These are phyloP conservation scores for Allolobophora icterica DNA, from an alignment of 2,888 invertebrate genomes.

Conservation along the genomic window DNA sequence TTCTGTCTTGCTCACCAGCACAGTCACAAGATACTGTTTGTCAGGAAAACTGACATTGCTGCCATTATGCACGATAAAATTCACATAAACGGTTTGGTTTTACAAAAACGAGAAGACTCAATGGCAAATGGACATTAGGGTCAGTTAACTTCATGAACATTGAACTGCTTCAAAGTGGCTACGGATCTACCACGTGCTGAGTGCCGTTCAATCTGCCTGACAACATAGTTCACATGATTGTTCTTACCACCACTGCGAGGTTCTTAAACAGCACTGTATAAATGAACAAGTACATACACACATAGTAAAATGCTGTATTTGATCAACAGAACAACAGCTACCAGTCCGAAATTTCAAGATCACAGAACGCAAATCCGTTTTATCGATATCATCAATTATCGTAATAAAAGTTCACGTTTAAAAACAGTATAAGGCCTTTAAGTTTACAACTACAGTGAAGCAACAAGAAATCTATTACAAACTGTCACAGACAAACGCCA, in stretches of 20 bases:
- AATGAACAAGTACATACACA: background rate
- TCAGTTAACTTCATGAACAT: background rate
- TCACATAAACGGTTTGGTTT: background rate
- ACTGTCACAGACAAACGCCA: background rate
- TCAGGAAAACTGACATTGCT: background rate
- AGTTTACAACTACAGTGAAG: background rate
- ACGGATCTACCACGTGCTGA: background rate
- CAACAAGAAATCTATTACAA: background rate
- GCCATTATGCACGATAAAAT: background rate
- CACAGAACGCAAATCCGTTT: constrained; percentile 8
- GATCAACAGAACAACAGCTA: background rate
- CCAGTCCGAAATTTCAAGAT: background rate
- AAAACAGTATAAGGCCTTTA: background rate
- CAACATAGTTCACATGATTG: constrained; percentile 10
- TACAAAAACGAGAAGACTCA: background rate
- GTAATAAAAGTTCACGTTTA: constrained; percentile 2
- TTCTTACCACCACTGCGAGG: background rate
- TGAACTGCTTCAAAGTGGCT: background rate
- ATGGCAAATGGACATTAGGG: background rate
- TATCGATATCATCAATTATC: background rate
- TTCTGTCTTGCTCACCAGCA: background rate
- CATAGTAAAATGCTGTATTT: too few species aligned
- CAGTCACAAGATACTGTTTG: background rate
- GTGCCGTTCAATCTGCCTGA: background rate
- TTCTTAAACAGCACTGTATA: background rate